phyloP scores from a whole-genome alignment of 2,113 vertebrate species.

The Elephantulus edwardii region DNA sequence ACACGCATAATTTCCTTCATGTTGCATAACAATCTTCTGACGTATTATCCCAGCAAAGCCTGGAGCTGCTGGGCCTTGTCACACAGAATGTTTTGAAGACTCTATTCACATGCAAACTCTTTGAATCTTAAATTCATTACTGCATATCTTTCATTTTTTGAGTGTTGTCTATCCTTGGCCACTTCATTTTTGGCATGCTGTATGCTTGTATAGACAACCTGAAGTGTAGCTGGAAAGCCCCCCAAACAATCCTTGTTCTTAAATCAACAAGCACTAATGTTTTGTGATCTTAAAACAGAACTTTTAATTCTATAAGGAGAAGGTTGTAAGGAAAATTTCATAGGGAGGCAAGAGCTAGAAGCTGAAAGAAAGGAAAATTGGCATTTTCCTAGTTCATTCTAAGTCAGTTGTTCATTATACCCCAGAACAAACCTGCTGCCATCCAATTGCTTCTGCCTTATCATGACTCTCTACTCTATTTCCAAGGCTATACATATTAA shows the following conservation, averaged over 20 bases:
- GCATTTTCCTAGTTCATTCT: neutral
- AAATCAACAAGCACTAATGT: neutral
- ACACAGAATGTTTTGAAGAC: neutral
- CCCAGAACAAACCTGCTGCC: no score
- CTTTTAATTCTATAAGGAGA: neutral
- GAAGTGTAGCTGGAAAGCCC: neutral
- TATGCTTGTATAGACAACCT: neutral
- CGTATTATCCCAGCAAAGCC: neutral
- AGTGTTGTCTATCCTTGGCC: neutral
- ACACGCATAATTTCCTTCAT: neutral
- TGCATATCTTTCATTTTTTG: neutral
- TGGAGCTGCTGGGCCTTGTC: neutral
- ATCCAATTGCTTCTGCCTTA: no score
- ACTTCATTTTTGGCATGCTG: neutral
- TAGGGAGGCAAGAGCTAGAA: no score
- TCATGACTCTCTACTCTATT: no score
- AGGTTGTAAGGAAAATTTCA: neutral
- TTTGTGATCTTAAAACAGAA: neutral
- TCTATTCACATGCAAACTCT: neutral
- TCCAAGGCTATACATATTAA: no score
- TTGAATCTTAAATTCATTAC: neutral
- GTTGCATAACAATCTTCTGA: neutral
- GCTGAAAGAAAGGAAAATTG: neutral
- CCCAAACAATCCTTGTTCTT: neutral
- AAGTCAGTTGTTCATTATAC: neutral